Percentiles rank a stretch among this genome's conserved stretches.
Conservation (phyloP, 2,888 invertebrate genomes). For the Metalampra italica region DNA sequence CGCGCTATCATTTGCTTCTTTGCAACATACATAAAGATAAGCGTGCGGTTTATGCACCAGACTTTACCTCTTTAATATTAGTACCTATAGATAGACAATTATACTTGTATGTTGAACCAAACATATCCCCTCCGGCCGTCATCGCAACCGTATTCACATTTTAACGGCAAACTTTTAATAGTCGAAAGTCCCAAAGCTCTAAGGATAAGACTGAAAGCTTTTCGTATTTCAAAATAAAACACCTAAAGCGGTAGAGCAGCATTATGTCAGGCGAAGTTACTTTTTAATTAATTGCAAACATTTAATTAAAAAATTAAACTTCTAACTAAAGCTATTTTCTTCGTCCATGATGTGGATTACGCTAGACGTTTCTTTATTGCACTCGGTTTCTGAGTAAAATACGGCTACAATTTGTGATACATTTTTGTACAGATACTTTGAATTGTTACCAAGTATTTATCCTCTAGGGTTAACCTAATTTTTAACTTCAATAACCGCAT, state of each 20-base stretch:
- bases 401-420: not conserved
- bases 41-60: too few species aligned
- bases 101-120: too few species aligned
- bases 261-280: constrained; percentile 3
- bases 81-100: too few species aligned
- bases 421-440: not conserved
- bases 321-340: not conserved
- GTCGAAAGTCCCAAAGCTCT: not conserved
- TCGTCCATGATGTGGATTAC: not conserved
- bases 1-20: too few species aligned
- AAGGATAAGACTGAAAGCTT: not conserved
- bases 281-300: constrained; percentile 35
- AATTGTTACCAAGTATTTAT: not conserved
- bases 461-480: too few species aligned
- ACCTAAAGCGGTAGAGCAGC: not conserved
- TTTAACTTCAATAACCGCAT: too few species aligned
- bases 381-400: too few species aligned
- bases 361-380: not conserved
- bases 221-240: not conserved
- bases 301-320: constrained; percentile 21
- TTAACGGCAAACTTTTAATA: too few species aligned
- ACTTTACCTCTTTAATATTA: too few species aligned
- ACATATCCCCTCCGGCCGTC: too few species aligned
- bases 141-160: too few species aligned
- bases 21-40: too few species aligned